These are phyloP conservation scores for Strongylocentrotus purpuratus DNA, from an alignment of 35 echinoderm and acorn worm species.

Conservation along the genomic window DNA sequence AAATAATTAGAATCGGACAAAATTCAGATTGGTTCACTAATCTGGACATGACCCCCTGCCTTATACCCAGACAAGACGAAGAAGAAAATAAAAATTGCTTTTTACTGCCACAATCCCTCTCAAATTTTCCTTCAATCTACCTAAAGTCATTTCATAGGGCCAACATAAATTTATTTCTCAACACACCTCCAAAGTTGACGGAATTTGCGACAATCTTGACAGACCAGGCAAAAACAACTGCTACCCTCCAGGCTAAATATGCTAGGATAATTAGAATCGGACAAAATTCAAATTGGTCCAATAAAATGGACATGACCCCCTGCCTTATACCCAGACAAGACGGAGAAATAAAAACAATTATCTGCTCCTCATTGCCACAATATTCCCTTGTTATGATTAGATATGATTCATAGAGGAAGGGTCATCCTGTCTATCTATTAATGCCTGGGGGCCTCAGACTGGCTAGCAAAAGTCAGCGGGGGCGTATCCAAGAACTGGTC, in stretches of 20 bases:
- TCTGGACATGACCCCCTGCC: not conserved
- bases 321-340: not conserved
- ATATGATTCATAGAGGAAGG: not conserved
- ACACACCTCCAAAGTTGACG: no score
- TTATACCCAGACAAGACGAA: not conserved
- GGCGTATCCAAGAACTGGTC: not conserved
- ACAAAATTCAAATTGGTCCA: not conserved
- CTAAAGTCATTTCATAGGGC: no score
- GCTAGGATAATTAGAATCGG: not conserved
- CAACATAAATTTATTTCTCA: no score
- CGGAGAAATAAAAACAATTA: not conserved
- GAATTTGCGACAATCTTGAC: no score
- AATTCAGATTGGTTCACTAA: not conserved
- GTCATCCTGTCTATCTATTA: not conserved
- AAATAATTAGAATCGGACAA: not conserved
- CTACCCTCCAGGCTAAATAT: no score
- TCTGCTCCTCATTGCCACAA: not conserved
- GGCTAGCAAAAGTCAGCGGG: not conserved
- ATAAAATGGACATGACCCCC: not conserved
- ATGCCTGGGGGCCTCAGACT: not conserved
- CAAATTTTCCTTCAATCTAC: no score
- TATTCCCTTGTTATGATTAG: not conserved
- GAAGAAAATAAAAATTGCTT: not conserved
- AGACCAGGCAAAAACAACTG: no score
- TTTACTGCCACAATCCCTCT: not conserved